phyloP scores from a whole-genome alignment of 2,113 vertebrate genomes.

The Pteruthius melanotis region DNA sequence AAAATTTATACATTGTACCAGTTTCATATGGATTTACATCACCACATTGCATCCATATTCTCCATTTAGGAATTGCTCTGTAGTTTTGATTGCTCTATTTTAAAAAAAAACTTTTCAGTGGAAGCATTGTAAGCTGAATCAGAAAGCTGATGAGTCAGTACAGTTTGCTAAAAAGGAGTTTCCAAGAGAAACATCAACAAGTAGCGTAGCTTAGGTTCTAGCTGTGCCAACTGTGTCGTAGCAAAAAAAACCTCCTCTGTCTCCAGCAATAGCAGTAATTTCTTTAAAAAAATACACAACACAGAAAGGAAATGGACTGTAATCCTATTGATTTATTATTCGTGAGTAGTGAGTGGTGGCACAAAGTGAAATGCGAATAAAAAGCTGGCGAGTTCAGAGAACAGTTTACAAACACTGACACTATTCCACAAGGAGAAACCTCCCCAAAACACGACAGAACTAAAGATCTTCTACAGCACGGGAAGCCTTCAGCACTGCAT shows the following conservation, averaged over 20 bases:
- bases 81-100: background rate
- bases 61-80: background rate
- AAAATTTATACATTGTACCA: background rate
- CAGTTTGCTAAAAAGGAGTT: slow-evolving; percentile 3
- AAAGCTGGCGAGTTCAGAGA: background rate
- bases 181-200: slow-evolving; percentile 27
- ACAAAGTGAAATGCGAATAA: background rate
- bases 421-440: background rate
- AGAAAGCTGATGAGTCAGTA: slow-evolving; percentile 59
- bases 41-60: background rate
- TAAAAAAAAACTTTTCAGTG: background rate
- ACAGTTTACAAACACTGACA: background rate
- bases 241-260: background rate
- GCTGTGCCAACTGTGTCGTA: slow-evolving; percentile 37
- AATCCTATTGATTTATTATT: background rate
- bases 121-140: background rate
- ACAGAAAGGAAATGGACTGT: background rate
- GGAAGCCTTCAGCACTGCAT: background rate
- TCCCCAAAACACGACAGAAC: background rate
- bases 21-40: background rate
- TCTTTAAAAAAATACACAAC: slow-evolving; percentile 23
- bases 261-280: slow-evolving; percentile 7
- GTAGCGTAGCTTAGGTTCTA: background rate
- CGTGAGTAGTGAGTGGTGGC: background rate
- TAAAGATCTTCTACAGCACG: background rate